Base-by-base conservation (phyloP, 2,113 vertebrate species). In the Xiphophorus hellerii region DNA sequence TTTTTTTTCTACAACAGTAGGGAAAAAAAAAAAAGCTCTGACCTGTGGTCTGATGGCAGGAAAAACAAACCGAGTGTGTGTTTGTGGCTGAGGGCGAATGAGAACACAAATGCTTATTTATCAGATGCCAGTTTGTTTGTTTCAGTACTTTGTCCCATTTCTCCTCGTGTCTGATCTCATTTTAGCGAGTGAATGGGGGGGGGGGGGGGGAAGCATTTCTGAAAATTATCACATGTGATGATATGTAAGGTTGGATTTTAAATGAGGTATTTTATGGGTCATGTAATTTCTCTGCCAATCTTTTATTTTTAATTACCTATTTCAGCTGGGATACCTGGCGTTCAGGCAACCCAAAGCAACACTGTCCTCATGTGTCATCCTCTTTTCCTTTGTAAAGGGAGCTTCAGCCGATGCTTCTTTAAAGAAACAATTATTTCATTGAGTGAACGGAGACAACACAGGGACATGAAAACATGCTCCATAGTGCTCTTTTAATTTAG, bases 401-500 rank as follows among this genome's bases (percentile, higher is more conserved):
- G 83, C 66, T 37, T 73, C 66, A 72, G 72, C 68, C 72, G 85
- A 90, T 76, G 81, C 85, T 91, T 84, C 89, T 90, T 73, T 72
- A 67, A 83, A 89, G 63, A 86, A 80, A 90, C 79, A 77, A 84
- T 91, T 84, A 87, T 82, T 88, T 90, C 76, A 89, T 62, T 68
- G 73, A 92, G 85, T 75, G 80, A 74, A 88, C 76, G 81, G 71
- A 82, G 76, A 82, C 29, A 73, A 82, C 78, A 87, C 70, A 65
- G 69, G 86, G 87, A 91, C 90, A 88, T 83, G 85, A 80, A 74
- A 10, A 90, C 85, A 87, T 88, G 92, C 87, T 90, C 84, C 91
- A 92, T 90, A 89, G 89, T 91, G 88, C 90, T 90, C 84, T 94
- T 93, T 93, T 94, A 90, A 93, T 93, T 93, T 88, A 89, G 85